Evolutionary conservation across 1,140 invertebrate genomes (phyloP).

Genomic region (Nylanderia fulva): DNA sequence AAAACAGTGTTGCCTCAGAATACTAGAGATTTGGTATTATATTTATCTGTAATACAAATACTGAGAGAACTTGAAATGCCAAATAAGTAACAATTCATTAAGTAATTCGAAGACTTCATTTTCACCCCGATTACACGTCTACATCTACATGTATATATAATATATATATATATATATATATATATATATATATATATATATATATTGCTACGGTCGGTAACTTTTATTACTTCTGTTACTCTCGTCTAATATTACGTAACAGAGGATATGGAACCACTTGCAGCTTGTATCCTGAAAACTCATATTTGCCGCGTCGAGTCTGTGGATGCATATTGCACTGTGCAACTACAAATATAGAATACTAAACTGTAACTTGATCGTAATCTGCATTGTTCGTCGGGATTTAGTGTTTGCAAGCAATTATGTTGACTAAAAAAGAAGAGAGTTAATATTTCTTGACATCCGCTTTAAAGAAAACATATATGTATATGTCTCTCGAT

Average conservation of each 20-base stretch:
- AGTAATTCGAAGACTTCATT: constrained; percentile 6
- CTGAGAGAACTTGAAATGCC: neutral
- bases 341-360: constrained; percentile 66
- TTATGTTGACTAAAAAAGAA: constrained; percentile 14
- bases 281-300: constrained; percentile 69
- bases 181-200: constrained; percentile 39
- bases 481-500: neutral
- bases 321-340: constrained; percentile 70
- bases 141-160: no score
- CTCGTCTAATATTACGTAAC: constrained; percentile 69
- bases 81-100: neutral
- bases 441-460: neutral
- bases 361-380: constrained; percentile 62
- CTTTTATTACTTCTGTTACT: constrained; percentile 72
- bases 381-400: constrained; percentile 56
- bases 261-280: constrained; percentile 65
- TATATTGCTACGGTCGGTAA: constrained; percentile 43
- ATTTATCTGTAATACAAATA: neutral
- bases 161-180: constrained; percentile 38
- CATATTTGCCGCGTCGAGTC: constrained; percentile 68
- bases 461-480: neutral
- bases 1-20: neutral
- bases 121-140: constrained; percentile 17
- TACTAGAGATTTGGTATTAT: neutral
- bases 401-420: constrained; percentile 10